Evolutionary conservation across 1,140 invertebrate species (phyloP).

Genomic region (Helicorthomorpha holstii): DNA sequence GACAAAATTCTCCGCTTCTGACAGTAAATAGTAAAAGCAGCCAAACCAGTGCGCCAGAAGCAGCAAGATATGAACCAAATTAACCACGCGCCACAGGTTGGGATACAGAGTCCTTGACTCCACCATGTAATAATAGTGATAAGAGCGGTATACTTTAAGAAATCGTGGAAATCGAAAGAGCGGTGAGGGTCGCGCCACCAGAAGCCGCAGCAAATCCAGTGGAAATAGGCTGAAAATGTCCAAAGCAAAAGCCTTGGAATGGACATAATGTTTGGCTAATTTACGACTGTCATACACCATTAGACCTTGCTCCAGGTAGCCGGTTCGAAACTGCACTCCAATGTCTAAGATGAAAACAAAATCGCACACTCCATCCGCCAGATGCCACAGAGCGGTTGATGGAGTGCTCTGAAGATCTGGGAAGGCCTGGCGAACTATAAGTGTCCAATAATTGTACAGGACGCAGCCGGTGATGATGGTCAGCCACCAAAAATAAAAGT

Average conservation of each 20-base stretch:
- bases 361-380: slow-evolving; percentile 61
- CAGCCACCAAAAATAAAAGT: slow-evolving; percentile 90
- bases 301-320: slow-evolving; percentile 86
- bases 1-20: slow-evolving; percentile 74
- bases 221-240: slow-evolving; percentile 69
- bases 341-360: slow-evolving; percentile 73
- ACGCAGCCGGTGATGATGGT: slow-evolving; percentile 72
- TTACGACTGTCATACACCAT: slow-evolving; percentile 85
- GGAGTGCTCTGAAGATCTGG: slow-evolving; percentile 52
- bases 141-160: slow-evolving; percentile 66
- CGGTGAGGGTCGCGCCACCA: slow-evolving; percentile 36
- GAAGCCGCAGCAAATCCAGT: slow-evolving; percentile 65
- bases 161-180: slow-evolving; percentile 30
- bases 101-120: slow-evolving; percentile 88
- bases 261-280: slow-evolving; percentile 69
- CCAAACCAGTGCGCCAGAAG: slow-evolving; percentile 94
- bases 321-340: slow-evolving; percentile 75
- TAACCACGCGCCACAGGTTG: slow-evolving; percentile 88
- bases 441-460: slow-evolving; percentile 87
- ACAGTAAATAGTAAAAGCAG: slow-evolving; percentile 88
- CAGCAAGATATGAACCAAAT: slow-evolving; percentile 83
- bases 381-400: slow-evolving; percentile 11
- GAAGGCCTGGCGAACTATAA: slow-evolving; percentile 85
- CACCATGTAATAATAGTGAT: slow-evolving; percentile 88
- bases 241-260: slow-evolving; percentile 66